phyloP scores from a whole-genome alignment of 2,113 vertebrate genomes.

The Rhinogobius similis region DNA sequence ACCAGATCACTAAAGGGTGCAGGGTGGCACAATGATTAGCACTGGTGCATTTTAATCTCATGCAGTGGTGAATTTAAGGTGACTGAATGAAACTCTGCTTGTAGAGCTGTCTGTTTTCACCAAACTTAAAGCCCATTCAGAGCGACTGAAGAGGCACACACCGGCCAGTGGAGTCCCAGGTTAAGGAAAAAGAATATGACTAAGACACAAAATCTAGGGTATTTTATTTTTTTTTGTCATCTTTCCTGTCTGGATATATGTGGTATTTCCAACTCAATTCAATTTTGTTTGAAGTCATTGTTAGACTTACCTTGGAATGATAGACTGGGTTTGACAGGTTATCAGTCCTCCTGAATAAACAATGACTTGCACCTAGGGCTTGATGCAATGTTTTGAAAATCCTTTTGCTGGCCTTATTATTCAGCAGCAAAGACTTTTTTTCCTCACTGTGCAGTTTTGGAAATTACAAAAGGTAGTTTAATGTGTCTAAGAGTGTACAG shows the following conservation, averaged over 20 bases:
- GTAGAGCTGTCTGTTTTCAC: too few relatives aligned
- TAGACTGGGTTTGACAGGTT: not conserved
- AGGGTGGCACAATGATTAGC: not conserved
- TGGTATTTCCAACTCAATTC: not conserved
- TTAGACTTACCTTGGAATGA: slow-evolving; percentile 5
- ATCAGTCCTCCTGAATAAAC: slow-evolving; percentile 1
- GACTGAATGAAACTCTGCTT: too few relatives aligned
- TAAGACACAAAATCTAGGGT: not conserved
- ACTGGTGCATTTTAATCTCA: not conserved
- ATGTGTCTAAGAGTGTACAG: not conserved
- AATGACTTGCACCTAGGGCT: not conserved
- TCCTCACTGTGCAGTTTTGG: not conserved
- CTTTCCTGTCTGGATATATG: not conserved
- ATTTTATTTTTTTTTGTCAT: too few relatives aligned
- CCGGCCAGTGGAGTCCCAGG: not conserved
- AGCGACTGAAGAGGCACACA: too few relatives aligned
- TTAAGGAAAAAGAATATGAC: not conserved
- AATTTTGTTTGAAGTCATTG: not conserved
- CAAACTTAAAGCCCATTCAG: too few relatives aligned
- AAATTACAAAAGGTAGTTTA: not conserved
- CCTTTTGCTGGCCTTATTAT: not conserved
- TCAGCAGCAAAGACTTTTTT: not conserved
- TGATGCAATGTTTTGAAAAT: slow-evolving; percentile 9
- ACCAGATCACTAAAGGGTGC: too few relatives aligned
- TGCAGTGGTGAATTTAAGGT: too few relatives aligned